phyloP scores from a whole-genome alignment of 23 tunicate species.

The Styela plicata region DNA sequence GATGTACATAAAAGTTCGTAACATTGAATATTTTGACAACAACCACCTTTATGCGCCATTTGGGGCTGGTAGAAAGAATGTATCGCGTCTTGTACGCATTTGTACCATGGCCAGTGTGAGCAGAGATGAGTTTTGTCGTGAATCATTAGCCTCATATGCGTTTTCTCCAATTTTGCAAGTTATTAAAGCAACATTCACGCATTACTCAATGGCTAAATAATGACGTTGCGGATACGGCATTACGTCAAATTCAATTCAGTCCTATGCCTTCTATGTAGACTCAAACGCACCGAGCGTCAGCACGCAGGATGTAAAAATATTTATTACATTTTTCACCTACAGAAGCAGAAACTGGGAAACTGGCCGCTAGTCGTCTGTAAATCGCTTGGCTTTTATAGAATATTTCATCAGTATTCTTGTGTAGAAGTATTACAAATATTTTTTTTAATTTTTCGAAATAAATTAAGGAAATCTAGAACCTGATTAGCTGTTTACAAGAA shows the following conservation, averaged over 20 bases:
- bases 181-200: neutral
- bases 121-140: neutral
- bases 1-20: neutral
- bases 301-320: neutral
- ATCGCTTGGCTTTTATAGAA: neutral
- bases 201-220: neutral
- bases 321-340: neutral
- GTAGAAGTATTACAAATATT: neutral
- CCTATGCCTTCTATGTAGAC: neutral
- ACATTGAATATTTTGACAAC: too few relatives aligned
- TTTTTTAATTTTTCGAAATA: too few relatives aligned
- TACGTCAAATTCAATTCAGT: neutral
- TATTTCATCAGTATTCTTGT: neutral
- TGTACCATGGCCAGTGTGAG: too few relatives aligned
- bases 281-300: neutral
- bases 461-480: too few relatives aligned
- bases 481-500: too few relatives aligned
- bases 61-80: too few relatives aligned
- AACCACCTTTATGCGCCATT: neutral
- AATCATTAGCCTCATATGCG: too few relatives aligned
- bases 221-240: neutral
- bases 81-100: too few relatives aligned
- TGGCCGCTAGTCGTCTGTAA: too few relatives aligned
- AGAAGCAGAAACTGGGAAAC: too few relatives aligned
- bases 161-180: neutral